phyloP scores from a whole-genome alignment of 1,140 invertebrate species.

The Oppia nitens region DNA sequence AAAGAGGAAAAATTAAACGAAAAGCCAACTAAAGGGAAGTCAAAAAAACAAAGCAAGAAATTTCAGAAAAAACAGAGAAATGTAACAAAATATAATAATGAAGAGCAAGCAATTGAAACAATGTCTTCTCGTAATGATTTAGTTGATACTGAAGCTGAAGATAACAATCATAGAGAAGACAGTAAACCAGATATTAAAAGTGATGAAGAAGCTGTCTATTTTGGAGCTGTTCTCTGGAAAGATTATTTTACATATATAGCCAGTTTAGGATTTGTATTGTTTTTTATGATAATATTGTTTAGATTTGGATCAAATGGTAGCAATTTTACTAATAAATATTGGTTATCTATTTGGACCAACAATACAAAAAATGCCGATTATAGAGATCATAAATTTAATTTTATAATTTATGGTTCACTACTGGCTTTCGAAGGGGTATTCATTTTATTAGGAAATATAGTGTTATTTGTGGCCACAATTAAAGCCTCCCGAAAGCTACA shows the following conservation, averaged over 20 bases:
- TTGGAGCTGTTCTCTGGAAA: background rate
- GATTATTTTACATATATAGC: background rate
- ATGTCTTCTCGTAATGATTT: no score
- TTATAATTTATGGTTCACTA: background rate
- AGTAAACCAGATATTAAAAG: background rate
- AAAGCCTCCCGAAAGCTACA: slow-evolving; percentile 20
- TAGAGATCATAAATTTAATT: background rate
- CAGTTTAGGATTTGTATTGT: background rate
- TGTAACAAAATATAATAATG: slow-evolving; percentile 18
- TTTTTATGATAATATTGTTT: background rate
- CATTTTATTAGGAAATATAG: background rate
- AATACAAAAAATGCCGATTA: background rate
- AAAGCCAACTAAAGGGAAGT: background rate
- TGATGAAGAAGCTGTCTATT: background rate
- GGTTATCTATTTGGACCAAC: background rate
- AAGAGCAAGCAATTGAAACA: slow-evolving; percentile 33
- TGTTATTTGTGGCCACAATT: background rate
- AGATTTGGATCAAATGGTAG: background rate
- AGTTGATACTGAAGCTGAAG: background rate
- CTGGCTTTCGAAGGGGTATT: background rate
- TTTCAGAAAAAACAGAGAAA: background rate
- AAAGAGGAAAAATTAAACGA: background rate
- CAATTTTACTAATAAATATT: background rate
- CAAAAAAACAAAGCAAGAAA: background rate
- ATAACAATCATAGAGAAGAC: background rate